A percentile compares a stretch with the other conserved stretches of the same genome.
Conservation (phyloP, 2,888 invertebrate genomes). For the Tachina lurida region DNA sequence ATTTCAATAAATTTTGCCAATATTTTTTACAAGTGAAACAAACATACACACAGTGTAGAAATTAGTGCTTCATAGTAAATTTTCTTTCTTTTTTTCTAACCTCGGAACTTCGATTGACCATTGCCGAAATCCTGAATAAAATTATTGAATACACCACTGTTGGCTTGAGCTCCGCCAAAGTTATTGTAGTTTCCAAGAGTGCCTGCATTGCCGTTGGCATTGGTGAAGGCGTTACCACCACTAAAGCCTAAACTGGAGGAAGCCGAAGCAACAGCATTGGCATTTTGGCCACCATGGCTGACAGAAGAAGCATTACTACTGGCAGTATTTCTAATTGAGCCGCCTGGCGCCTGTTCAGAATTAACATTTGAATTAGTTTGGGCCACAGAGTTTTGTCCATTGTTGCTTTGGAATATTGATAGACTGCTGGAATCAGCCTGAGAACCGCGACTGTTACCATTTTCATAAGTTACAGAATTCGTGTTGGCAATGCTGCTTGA, state of each 20-base stretch:
- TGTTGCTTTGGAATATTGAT: constrained; percentile 77
- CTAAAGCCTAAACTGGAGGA: constrained; percentile 61
- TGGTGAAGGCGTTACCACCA: constrained; percentile 60
- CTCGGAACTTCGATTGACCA: constrained; percentile 40
- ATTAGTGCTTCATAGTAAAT: neutral
- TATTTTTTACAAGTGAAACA: neutral
- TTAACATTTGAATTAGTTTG: constrained; percentile 77
- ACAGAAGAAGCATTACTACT: constrained; percentile 78
- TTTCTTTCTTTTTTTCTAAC: constrained; percentile 53
- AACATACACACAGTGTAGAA: constrained; percentile 31
- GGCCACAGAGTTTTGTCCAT: constrained; percentile 76
- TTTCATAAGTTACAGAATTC: constrained; percentile 75
- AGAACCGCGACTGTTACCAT: constrained; percentile 75
- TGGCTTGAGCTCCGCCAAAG: constrained; percentile 63
- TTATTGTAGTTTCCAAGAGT: constrained; percentile 44
- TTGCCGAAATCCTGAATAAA: constrained; percentile 54
- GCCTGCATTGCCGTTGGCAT: constrained; percentile 58
- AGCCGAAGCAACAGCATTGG: constrained; percentile 75
- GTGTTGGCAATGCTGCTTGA: constrained; percentile 79
- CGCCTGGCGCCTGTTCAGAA: constrained; percentile 76
- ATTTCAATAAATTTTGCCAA: neutral
- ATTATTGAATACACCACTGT: constrained; percentile 74
- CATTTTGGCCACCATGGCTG: constrained; percentile 75
- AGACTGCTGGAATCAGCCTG: constrained; percentile 79
- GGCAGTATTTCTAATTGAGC: constrained; percentile 77